phyloP scores from a whole-genome alignment of 1,140 invertebrate genomes.

The Akabosia matsudoensis region DNA sequence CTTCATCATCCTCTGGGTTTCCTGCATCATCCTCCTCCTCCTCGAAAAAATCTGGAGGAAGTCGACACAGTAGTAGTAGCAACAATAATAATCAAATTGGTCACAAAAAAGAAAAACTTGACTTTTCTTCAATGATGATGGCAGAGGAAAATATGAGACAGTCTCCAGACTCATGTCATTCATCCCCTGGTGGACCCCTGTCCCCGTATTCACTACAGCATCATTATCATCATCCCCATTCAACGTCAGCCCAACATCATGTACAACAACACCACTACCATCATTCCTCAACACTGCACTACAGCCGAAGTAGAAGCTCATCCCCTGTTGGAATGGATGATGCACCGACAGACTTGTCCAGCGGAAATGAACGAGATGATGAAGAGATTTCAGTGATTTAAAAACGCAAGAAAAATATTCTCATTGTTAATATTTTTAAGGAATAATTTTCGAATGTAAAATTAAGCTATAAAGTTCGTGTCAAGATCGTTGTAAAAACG shows the following conservation, averaged over 20 bases:
- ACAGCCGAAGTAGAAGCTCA: background rate
- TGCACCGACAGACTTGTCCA: constrained; percentile 36
- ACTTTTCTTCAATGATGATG: background rate
- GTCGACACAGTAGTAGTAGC: background rate
- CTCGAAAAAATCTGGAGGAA: constrained; percentile 3
- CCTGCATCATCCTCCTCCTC: background rate
- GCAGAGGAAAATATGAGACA: background rate
- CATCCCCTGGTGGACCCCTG: background rate
- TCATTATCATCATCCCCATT: background rate
- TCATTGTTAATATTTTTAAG: no score
- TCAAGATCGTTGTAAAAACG: no score
- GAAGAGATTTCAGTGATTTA: constrained; percentile 47
- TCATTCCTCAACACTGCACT: background rate
- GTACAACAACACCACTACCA: background rate
- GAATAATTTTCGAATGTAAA: no score
- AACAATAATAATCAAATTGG: constrained; percentile 13
- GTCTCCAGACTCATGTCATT: background rate
- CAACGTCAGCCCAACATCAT: background rate
- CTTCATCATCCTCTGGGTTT: background rate
- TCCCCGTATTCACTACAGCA: background rate
- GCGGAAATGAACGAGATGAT: constrained; percentile 38
- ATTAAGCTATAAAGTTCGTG: no score
- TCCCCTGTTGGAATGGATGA: constrained; percentile 8
- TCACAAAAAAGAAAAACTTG: background rate
- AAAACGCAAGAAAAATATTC: no score